A percentile compares a stretch with the other conserved stretches of the same genome.
phyloP scores from a whole-genome alignment of 1,140 invertebrate species.

The Marisa cornuarietis region DNA sequence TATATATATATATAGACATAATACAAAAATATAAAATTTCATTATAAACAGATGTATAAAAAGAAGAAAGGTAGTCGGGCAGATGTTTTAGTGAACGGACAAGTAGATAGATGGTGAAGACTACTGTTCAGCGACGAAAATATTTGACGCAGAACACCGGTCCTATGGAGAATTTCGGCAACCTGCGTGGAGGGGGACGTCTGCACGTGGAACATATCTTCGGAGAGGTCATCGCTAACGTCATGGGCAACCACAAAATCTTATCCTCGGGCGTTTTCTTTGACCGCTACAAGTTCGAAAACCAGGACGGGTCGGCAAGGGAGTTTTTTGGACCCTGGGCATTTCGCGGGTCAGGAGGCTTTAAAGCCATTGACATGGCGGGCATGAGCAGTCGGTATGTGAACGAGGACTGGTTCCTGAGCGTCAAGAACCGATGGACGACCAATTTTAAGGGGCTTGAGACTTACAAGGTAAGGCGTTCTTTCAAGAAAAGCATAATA shows the following conservation, averaged over 20 bases:
- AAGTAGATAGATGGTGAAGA: neutral
- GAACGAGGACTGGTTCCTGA: conserved; percentile 40
- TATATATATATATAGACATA: no score
- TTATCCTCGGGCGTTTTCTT: conserved; percentile 92
- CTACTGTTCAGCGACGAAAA: neutral
- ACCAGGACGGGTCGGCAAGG: conserved; percentile 59
- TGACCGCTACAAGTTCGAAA: conserved; percentile 94
- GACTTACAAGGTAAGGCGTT: conserved; percentile 36
- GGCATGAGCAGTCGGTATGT: conserved; percentile 37
- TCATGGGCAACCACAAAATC: conserved; percentile 85
- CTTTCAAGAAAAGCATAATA: conserved; percentile 77
- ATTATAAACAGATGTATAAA: no score
- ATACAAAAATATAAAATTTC: no score
- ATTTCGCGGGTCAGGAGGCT: conserved; percentile 31
- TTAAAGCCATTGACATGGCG: conserved; percentile 42
- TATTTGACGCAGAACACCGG: conserved; percentile 34
- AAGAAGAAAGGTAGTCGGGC: neutral
- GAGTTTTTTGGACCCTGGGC: conserved; percentile 54
- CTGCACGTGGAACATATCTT: conserved; percentile 56
- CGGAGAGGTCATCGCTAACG: conserved; percentile 80
- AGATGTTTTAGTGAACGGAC: neutral
- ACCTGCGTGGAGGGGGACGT: conserved; percentile 41
- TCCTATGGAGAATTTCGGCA: conserved; percentile 45
- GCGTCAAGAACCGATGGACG: conserved; percentile 37
- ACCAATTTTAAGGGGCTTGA: conserved; percentile 38